These are phyloP conservation scores for Montifringilla adamsi DNA, from an alignment of 2,113 vertebrate species.

Conservation along the genomic window DNA sequence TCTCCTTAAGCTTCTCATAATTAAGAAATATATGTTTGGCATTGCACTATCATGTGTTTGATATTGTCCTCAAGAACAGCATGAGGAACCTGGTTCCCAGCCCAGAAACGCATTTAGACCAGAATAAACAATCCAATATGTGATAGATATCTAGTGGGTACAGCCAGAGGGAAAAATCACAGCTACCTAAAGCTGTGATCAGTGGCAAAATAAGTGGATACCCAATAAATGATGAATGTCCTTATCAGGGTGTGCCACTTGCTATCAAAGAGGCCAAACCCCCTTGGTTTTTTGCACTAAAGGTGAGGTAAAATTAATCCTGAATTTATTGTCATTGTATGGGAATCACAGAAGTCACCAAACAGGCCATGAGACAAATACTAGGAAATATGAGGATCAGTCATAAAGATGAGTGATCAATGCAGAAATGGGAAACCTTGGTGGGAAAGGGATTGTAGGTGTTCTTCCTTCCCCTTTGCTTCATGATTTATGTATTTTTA, in stretches of 20 bases:
- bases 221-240: background rate
- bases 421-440: background rate
- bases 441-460: background rate
- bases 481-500: background rate
- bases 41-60: background rate
- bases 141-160: rapidly evolving
- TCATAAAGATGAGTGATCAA: background rate
- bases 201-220: background rate
- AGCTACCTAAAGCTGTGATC: background rate
- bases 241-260: background rate
- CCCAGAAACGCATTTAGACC: background rate
- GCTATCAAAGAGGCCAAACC: background rate
- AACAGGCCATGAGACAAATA: background rate
- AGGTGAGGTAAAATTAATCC: background rate
- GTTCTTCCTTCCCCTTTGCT: background rate
- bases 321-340: background rate
- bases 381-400: background rate
- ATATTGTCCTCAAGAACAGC: background rate
- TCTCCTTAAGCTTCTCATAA: background rate
- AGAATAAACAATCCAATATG: background rate
- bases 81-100: background rate
- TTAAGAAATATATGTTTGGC: background rate
- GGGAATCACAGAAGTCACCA: background rate
- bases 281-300: background rate
- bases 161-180: background rate